These are phyloP conservation scores for human DNA, from an alignment of 2,113 vertebrate species.

Conservation along the genomic window GRCh38 chr3:1993501-1994000, in stretches of 20 bases:
- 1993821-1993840: neutral
- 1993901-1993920: conserved; percentile 25
- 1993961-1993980: neutral
- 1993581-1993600: neutral
- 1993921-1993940: conserved; percentile 22
- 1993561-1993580: neutral
- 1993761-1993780: neutral
- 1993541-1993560: neutral
- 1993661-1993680: conserved; percentile 36
- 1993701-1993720: conserved; percentile 37
- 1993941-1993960: neutral
- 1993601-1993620: neutral
- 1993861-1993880: neutral
- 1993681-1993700: neutral
- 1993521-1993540: neutral
- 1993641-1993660: conserved; percentile 42
- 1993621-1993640: neutral
- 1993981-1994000: neutral
- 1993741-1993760: conserved; percentile 25
- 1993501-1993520: neutral
- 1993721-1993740: conserved; percentile 1
- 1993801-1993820: neutral
- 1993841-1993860: neutral
- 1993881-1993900: conserved; percentile 38
- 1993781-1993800: neutral